These are phyloP conservation scores for Ganaspis sp. DNA, from an alignment of 1,140 invertebrate genomes.

Conservation along the genomic window DNA sequence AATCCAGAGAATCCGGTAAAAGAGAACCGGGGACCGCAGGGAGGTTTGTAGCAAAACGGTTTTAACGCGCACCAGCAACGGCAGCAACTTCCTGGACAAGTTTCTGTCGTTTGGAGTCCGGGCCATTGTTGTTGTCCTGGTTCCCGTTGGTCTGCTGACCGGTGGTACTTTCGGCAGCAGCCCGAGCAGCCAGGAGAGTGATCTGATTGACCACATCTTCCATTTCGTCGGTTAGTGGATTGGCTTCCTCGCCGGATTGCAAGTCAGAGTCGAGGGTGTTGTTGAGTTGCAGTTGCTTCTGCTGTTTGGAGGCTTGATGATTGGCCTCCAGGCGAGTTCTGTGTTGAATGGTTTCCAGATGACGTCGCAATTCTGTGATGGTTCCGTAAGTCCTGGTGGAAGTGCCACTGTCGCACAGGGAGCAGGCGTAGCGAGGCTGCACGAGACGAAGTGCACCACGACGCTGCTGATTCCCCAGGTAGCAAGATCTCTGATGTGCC, in stretches of 20 bases:
- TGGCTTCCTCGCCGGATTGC: slow-evolving; percentile 68
- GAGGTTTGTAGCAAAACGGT: neutral
- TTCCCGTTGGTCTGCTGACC: slow-evolving; percentile 49
- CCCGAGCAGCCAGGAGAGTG: slow-evolving; percentile 84
- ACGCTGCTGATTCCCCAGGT: slow-evolving; percentile 80
- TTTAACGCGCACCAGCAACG: slow-evolving; percentile 66
- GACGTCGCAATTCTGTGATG: slow-evolving; percentile 80
- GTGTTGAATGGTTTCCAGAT: slow-evolving; percentile 81
- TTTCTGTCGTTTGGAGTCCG: slow-evolving; percentile 68
- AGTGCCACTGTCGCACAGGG: slow-evolving; percentile 79
- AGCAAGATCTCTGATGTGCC: slow-evolving; percentile 84
- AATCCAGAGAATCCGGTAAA: neutral
- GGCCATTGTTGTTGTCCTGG: slow-evolving; percentile 71
- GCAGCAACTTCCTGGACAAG: slow-evolving; percentile 69
- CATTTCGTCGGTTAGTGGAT: slow-evolving; percentile 86
- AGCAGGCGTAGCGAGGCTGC: slow-evolving; percentile 84
- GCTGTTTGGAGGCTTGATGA: slow-evolving; percentile 49
- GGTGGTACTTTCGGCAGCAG: slow-evolving; percentile 76
- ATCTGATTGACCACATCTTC: slow-evolving; percentile 90
- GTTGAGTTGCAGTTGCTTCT: slow-evolving; percentile 57
- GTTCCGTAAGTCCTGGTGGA: slow-evolving; percentile 77
- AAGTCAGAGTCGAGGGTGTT: slow-evolving; percentile 51
- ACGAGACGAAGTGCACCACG: slow-evolving; percentile 82
- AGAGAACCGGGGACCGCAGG: too few species aligned
- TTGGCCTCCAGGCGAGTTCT: slow-evolving; percentile 66